These are phyloP conservation scores for Stenolophus ochropezus DNA, from an alignment of 2,888 invertebrate genomes.

Conservation along the genomic window DNA sequence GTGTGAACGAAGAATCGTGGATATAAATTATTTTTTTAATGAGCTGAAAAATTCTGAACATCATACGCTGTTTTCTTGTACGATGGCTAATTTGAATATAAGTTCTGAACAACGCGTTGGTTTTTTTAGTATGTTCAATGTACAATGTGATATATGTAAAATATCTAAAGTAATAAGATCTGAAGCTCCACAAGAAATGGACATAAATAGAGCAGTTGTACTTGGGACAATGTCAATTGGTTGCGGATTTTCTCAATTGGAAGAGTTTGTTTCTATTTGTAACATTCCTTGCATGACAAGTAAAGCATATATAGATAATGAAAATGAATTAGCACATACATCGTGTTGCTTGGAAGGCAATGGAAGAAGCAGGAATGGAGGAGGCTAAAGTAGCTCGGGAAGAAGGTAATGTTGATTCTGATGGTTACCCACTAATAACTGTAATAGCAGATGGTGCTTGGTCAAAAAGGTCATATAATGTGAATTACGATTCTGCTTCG, in stretches of 20 bases:
- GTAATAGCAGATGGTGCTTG: conserved; percentile 63
- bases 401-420: conserved; percentile 59
- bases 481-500: conserved; percentile 4
- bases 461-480: conserved; percentile 57
- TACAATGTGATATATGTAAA: conserved; percentile 6
- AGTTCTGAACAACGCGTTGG: background rate
- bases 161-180: background rate
- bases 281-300: conserved; percentile 27
- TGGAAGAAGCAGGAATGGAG: conserved; percentile 21
- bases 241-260: conserved; percentile 51
- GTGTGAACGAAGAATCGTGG: background rate
- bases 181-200: background rate
- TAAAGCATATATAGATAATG: background rate
- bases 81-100: conserved; percentile 20
- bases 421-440: conserved; percentile 60
- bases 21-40: conserved; percentile 28
- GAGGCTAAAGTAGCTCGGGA: conserved; percentile 57
- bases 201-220: conserved; percentile 50
- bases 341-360: background rate
- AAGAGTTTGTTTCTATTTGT: too few relatives aligned
- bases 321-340: conserved; percentile 1
- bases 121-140: conserved; percentile 7
- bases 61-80: conserved; percentile 21
- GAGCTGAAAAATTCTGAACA: conserved; percentile 14
- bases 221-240: conserved; percentile 53